Conservation (phyloP, 2,797 vertebrate genomes). For the Pangasius djambal region DNA sequence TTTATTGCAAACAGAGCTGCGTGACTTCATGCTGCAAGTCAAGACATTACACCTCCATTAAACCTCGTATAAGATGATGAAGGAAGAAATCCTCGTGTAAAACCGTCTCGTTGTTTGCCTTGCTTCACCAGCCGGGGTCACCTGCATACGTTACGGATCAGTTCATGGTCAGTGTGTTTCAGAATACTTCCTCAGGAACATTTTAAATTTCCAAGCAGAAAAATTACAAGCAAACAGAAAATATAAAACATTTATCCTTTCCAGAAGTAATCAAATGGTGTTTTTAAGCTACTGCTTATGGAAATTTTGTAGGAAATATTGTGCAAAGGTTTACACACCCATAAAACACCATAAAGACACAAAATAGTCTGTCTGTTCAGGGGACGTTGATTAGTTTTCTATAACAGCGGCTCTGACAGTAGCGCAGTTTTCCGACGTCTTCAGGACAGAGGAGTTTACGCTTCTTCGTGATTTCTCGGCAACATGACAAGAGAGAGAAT, state of each 20-base stretch:
- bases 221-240: neutral
- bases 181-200: constrained; percentile 5
- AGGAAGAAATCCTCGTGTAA: neutral
- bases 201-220: neutral
- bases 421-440: neutral
- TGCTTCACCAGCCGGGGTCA: neutral
- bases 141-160: neutral
- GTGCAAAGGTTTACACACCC: neutral
- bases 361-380: neutral
- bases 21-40: neutral
- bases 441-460: neutral
- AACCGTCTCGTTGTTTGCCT: neutral
- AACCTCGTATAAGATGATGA: neutral
- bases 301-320: neutral
- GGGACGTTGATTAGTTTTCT: neutral
- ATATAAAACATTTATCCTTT: neutral
- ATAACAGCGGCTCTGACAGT: too few species aligned
- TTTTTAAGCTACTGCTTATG: neutral
- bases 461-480: neutral
- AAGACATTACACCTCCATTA: neutral
- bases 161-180: neutral
- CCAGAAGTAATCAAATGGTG: neutral
- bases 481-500: neutral
- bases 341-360: neutral
- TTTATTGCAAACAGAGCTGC: constrained; percentile 2